Percentiles rank a stretch among this genome's conserved stretches.
Conservation (phyloP, 23 tunicate species). For the Styela clava region DNA sequence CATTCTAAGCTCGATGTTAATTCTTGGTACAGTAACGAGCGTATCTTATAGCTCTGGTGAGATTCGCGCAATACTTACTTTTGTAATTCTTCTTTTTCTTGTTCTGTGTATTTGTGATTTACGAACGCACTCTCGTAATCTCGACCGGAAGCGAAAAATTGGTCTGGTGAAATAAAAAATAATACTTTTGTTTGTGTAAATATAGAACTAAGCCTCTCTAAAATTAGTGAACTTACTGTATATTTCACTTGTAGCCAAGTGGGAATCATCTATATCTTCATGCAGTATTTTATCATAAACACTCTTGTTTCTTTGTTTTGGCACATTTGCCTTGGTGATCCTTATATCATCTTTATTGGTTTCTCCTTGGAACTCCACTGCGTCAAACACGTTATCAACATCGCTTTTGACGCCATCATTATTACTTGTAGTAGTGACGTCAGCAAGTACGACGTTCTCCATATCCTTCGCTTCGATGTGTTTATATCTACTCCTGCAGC, state of each 20-base stretch:
- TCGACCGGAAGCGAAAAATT: slow-evolving; percentile 80
- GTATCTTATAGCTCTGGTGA: too few species aligned
- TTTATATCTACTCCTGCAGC: too few species aligned
- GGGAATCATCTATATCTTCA: not conserved
- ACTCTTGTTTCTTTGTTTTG: not conserved
- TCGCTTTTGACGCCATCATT: not conserved
- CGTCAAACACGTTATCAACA: not conserved
- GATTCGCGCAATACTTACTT: slow-evolving; percentile 44
- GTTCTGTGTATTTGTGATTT: slow-evolving; percentile 93
- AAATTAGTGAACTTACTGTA: not conserved
- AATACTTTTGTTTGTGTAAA: not conserved
- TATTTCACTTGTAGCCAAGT: not conserved
- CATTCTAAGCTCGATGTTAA: too few species aligned
- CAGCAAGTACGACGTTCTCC: not conserved
- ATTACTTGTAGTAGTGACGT: not conserved
- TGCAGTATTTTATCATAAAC: not conserved
- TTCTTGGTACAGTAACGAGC: too few species aligned
- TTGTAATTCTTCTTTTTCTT: slow-evolving; percentile 77
- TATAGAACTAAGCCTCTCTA: not conserved
- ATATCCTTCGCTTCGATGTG: too few species aligned
- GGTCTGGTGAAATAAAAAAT: not conserved
- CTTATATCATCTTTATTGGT: not conserved
- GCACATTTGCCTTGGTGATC: not conserved
- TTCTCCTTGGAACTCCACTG: not conserved
- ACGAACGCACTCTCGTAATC: slow-evolving; percentile 92